Percentiles rank a stretch among this genome's conserved stretches.
phyloP scores from a whole-genome alignment of 2,888 invertebrate species.

The Theretra japonica region DNA sequence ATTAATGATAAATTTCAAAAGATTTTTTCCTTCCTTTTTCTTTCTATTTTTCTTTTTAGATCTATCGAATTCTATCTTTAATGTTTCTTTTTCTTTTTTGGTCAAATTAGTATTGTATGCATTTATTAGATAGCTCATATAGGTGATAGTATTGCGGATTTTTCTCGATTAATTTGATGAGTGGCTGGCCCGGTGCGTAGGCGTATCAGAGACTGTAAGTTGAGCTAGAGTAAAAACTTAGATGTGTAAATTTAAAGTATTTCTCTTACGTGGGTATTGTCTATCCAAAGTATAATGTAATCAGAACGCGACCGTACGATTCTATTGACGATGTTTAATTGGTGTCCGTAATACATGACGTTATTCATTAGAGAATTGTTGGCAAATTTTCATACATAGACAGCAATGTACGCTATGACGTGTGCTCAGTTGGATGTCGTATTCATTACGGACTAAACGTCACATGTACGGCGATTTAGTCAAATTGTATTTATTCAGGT shows the following conservation, averaged over 20 bases:
- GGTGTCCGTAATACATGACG: neutral
- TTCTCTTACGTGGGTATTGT: conserved; percentile 16
- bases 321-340: neutral
- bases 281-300: conserved; percentile 15
- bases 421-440: neutral
- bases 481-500: conserved; percentile 37
- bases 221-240: conserved; percentile 35
- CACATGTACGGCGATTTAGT: conserved; percentile 37
- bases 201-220: conserved; percentile 13
- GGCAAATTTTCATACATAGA: neutral
- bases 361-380: neutral
- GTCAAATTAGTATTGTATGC: neutral
- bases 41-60: neutral
- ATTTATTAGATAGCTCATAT: conserved; percentile 4
- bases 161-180: neutral
- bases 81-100: neutral
- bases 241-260: conserved; percentile 29
- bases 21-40: neutral
- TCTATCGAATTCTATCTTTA: neutral
- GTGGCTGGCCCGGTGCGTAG: conserved; percentile 1
- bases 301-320: neutral
- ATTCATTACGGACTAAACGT: conserved; percentile 36
- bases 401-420: neutral
- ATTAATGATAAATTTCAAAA: neutral
- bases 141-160: neutral